phyloP scores from a whole-genome alignment of 2,113 vertebrate species.

The Malurus melanocephalus region DNA sequence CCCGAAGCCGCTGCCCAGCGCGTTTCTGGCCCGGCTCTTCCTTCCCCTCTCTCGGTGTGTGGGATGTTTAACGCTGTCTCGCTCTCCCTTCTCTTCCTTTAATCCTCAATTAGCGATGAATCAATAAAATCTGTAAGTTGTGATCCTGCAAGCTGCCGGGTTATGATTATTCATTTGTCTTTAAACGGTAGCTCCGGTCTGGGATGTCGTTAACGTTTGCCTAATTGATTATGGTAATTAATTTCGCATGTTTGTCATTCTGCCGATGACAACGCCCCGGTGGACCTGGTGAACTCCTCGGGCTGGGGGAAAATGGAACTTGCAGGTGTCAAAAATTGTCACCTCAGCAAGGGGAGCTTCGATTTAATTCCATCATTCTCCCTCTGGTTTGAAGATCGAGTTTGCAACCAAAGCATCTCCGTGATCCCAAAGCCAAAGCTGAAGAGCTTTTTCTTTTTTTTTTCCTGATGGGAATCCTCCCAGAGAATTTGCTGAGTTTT shows the following conservation, averaged over 20 bases:
- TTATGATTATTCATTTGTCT: neutral
- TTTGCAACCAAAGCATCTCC: accelerated
- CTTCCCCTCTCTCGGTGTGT: neutral
- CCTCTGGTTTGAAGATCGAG: neutral
- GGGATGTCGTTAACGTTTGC: neutral
- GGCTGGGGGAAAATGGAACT: accelerated
- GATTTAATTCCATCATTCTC: neutral
- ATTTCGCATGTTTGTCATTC: neutral
- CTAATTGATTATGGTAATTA: neutral
- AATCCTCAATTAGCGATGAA: neutral
- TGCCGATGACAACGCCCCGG: neutral
- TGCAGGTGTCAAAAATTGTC: neutral
- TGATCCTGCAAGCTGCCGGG: neutral
- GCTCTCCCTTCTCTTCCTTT: neutral
- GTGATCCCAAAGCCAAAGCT: neutral
- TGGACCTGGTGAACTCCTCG: accelerated
- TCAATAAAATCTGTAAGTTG: neutral
- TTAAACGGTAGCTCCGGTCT: neutral
- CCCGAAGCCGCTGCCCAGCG: neutral
- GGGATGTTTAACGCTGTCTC: neutral
- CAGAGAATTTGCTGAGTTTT: neutral
- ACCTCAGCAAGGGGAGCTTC: neutral
- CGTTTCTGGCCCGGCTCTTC: neutral
- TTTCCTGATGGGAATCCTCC: no score
- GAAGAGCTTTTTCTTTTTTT: no score